Conservation (phyloP, 2,113 vertebrate species). For the Athene cunicularia region DNA sequence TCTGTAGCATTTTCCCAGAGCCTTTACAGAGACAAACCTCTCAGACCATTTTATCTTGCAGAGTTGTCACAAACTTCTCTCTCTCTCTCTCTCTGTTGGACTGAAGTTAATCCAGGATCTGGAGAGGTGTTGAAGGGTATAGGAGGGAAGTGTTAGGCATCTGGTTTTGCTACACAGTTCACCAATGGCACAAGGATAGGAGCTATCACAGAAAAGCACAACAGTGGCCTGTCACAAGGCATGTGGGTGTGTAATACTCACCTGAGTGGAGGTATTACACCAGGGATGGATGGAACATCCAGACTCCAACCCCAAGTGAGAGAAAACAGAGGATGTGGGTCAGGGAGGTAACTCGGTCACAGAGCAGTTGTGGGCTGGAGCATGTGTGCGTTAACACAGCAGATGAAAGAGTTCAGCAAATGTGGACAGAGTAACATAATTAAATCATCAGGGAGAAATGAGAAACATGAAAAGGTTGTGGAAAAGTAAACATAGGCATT, state of each 20-base stretch:
- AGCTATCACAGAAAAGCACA: not conserved
- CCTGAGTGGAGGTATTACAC: not conserved
- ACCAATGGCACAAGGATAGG: not conserved
- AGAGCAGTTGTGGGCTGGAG: not conserved
- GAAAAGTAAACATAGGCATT: not conserved
- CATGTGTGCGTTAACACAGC: not conserved
- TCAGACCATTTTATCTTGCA: not conserved
- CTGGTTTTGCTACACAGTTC: rapidly evolving
- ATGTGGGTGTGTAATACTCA: not conserved
- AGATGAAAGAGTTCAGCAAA: not conserved
- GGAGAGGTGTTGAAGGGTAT: not conserved
- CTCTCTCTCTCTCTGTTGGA: not conserved
- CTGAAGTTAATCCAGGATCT: not conserved
- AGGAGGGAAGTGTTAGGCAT: not conserved
- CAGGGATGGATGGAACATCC: not conserved
- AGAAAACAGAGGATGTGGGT: not conserved
- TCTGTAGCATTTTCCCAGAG: not conserved
- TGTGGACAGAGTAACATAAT: not conserved
- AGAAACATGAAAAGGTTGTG: not conserved
- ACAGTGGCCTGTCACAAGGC: not conserved
- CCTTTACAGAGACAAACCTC: not conserved
- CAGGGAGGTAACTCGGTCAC: not conserved
- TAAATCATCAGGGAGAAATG: conserved; percentile 1
- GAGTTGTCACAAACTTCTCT: not conserved
- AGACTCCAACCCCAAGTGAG: not conserved